phyloP scores from a whole-genome alignment of 2,888 invertebrate genomes.

The Troides helena region DNA sequence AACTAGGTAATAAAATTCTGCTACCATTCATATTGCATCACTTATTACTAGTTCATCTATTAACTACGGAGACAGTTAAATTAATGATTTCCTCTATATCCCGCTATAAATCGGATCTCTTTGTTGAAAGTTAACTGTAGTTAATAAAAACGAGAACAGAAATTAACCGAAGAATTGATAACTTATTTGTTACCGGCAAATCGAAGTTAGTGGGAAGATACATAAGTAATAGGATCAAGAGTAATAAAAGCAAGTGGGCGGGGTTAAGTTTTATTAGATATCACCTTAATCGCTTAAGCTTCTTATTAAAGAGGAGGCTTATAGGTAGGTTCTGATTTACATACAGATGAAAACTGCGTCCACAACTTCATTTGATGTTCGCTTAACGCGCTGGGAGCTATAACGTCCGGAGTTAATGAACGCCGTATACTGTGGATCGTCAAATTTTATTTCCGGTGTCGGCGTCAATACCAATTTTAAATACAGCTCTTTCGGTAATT shows the following conservation, averaged over 20 bases:
- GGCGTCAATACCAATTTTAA: conserved; percentile 3
- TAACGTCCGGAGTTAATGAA: conserved; percentile 9
- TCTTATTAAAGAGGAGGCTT: conserved; percentile 7
- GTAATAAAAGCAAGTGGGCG: neutral
- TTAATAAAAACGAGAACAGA: no score
- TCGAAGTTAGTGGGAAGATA: neutral
- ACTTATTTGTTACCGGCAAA: no score
- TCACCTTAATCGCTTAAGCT: conserved; percentile 7
- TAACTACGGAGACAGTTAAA: no score
- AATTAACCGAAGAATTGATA: no score
- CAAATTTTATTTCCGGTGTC: conserved; percentile 11
- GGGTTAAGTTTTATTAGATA: neutral
- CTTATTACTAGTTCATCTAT: no score
- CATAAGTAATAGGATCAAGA: neutral
- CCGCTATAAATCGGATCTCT: no score
- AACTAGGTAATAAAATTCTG: no score
- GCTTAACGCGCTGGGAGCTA: conserved; percentile 12
- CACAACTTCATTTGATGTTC: conserved; percentile 16
- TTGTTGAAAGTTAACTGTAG: no score
- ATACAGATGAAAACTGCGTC: conserved; percentile 20
- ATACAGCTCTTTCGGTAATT: neutral
- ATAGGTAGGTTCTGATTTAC: conserved; percentile 19
- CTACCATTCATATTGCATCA: no score
- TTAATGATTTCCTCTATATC: no score
- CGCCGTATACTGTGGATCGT: conserved; percentile 2